phyloP scores from a whole-genome alignment of 2,797 vertebrate species.

The Myotis myotis region DNA sequence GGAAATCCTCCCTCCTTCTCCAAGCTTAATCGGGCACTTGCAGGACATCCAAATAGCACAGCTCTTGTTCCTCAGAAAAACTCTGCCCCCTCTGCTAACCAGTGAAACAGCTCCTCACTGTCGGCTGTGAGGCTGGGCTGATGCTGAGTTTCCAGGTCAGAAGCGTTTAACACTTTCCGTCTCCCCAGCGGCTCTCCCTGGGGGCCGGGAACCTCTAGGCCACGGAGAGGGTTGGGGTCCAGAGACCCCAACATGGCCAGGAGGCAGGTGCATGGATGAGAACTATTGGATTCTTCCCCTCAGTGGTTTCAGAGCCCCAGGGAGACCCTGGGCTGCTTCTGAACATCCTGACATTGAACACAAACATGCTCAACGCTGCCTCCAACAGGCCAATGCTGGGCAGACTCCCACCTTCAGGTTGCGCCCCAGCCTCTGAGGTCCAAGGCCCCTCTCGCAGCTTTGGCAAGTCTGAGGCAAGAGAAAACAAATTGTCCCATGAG shows the following conservation, averaged over 20 bases:
- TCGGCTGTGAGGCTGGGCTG: neutral
- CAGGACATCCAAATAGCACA: neutral
- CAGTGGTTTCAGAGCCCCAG: neutral
- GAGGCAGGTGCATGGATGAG: neutral
- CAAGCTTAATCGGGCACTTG: slow-evolving; percentile 1
- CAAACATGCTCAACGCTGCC: neutral
- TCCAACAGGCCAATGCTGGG: neutral
- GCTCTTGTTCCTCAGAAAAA: neutral
- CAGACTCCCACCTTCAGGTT: too few species aligned
- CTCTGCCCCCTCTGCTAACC: neutral
- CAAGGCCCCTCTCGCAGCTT: neutral
- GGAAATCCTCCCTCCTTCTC: slow-evolving; percentile 52
- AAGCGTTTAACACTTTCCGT: neutral
- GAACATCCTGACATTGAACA: neutral
- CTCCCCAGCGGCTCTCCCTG: neutral
- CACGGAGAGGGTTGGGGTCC: neutral
- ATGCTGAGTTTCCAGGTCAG: neutral
- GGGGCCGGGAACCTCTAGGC: neutral
- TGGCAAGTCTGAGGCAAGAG: neutral
- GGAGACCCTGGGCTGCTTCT: neutral
- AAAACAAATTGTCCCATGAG: neutral
- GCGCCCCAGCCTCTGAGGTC: neutral
- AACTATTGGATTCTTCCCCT: neutral
- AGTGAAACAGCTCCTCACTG: slow-evolving; percentile 20
- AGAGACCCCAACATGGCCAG: neutral